Evolutionary conservation across 37 sponge, comb jelly and placozoan genomes (phyloP), one percentile per base, ranked within the genome.

Genomic region (Halisarca cf. caerulea): DNA sequence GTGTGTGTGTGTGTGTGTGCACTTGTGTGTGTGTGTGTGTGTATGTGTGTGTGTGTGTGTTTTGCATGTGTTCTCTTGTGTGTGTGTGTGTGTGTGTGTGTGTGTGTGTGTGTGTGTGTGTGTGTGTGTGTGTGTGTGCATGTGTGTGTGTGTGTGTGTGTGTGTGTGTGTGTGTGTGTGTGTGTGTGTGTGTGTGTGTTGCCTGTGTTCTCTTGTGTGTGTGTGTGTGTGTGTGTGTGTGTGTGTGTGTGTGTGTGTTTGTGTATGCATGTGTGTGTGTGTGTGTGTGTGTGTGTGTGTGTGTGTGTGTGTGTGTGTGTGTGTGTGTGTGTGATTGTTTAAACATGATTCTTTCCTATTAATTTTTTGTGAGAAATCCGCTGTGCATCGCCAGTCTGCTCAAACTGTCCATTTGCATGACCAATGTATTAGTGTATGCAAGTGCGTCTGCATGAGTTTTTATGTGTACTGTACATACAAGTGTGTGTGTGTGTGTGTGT

Each of bases 1-100:
- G 82, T 82, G 64, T 82, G 58, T 82, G 64, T 60, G 82, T 82
- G 64, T 82, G 82, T 82, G 82, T 82, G 11, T 61, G 66, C 60
- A 37, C 57, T 60, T 60, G 62, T 82, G 41, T 35, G 38, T 32
- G 11, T 38, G 59, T 11, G 57, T 54, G 45, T 15, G 17, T n/a
- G 1, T 82, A 62, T 61, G 66, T 37, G 82, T 38, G 41, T 61
- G 58, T 61, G 64, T 82, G 66, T 30, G 36, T 82, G 82, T 82
- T 15, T 37, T 6, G 6, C 35, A 32, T 59, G 40, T 37, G 66
- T 61, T 37, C 3, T 9, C 3, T 61, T 41, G n/a, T 59, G 39
- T 3, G 82, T 3, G 43, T 20, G 6, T 18, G 23, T 34, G 0
- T 82, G 21, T 60, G 60, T 33, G 61, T 3, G 51, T 47, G 51